Percentiles rank a stretch among this genome's conserved stretches.
Evolutionary conservation across 2,888 invertebrate species (phyloP).

Genomic region (Melieria omissa): DNA sequence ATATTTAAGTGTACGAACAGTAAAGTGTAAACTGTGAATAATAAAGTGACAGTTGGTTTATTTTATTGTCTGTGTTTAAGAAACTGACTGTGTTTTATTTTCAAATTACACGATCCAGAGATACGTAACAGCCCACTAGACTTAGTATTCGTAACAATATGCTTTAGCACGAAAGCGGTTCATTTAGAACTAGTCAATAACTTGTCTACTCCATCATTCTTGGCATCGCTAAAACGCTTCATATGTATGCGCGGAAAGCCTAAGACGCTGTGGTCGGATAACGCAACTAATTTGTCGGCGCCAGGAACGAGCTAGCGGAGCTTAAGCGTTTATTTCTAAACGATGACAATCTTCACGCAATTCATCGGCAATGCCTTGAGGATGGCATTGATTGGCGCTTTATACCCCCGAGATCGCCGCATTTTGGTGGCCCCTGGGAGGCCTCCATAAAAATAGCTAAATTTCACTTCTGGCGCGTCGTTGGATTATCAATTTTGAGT

Average conservation of each 20-base stretch:
- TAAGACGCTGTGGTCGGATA: conserved; percentile 28
- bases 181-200: conserved; percentile 31
- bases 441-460: conserved; percentile 36
- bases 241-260: conserved; percentile 19
- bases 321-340: not conserved
- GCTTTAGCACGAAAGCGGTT: conserved; percentile 24
- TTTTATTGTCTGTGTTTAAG: too few species aligned
- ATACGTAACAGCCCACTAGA: too few species aligned
- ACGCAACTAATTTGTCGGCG: conserved; percentile 37
- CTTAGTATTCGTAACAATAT: too few species aligned
- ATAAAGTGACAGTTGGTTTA: too few species aligned
- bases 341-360: not conserved
- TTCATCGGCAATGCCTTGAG: conserved; percentile 23
- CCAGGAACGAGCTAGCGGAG: conserved; percentile 32
- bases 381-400: conserved; percentile 20
- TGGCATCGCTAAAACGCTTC: conserved; percentile 30
- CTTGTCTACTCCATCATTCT: conserved; percentile 33
- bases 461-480: conserved; percentile 22
- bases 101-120: too few species aligned
- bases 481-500: conserved; percentile 17
- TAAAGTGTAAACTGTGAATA: too few species aligned
- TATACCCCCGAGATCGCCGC: conserved; percentile 17
- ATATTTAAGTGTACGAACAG: too few species aligned
- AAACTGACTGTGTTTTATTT: too few species aligned
- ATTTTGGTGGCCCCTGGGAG: conserved; percentile 38